Evolutionary conservation across 2,797 vertebrate species (phyloP), one percentile per base, ranked within the genome.

Genomic region (Siniperca scherzeri): DNA sequence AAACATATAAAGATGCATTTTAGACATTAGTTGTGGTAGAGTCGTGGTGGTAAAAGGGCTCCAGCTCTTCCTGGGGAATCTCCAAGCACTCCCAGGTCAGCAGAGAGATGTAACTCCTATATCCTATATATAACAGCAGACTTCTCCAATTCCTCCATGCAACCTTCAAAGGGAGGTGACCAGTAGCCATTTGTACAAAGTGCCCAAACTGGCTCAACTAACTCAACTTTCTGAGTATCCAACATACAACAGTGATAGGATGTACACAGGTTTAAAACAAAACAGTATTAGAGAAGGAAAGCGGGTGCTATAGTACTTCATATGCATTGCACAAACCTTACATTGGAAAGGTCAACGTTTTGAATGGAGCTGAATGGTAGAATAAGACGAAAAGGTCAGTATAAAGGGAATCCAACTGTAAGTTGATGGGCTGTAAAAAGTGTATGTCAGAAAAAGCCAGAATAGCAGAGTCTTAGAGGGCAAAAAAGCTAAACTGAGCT

Each of bases 401-500:
- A 2, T 17, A 8, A 82, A 70, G 7, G 9, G 21, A 73, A 55
- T 56, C 42, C 11, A 46, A 6, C 48, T 59, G 33, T 48, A n/a
- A n/a, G 38, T 1, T 56, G 50, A 79, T 60, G 50, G 77, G 33
- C 25, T 74, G 17, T 61, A 68, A 67, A 71, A 60, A 30, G 57
- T 7, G 25, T 6, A 30, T 46, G 42, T 38, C 10, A 0, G 40
- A 62, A 30, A 53, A 61, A 70, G 27, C 0, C 11, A 33, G 25
- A 25, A 36, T 62, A 50, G 53, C 22, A 6, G 11, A 67, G 33
- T 22, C 3, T 61, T n/a, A 2, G 16, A 33, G 50, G 44, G 5
- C 52, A 40, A 79, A 59, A 70, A 83, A 71, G 27, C 30, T 27
- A 61, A 81, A 79, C 36, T 21, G 12, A 73, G 70, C 6, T 21